These are phyloP conservation scores for Drosophila teissieri DNA, from an alignment of 1,140 invertebrate genomes.

Conservation along the genomic window DNA sequence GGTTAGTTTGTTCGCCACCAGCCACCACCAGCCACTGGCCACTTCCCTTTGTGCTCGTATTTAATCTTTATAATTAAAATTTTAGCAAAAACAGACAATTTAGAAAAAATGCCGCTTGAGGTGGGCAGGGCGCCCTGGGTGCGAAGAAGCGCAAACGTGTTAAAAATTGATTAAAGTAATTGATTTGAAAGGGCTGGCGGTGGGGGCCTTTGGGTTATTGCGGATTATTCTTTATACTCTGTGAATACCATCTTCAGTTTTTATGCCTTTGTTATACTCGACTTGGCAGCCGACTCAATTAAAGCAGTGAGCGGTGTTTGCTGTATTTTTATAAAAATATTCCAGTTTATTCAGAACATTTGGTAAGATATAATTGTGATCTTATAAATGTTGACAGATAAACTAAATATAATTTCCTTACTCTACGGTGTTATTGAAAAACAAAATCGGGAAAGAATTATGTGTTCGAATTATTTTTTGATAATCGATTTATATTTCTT, in stretches of 20 bases:
- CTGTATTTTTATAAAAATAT: constrained; percentile 16
- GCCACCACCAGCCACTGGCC: neutral
- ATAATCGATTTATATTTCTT: too few species aligned
- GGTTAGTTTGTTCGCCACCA: constrained; percentile 61
- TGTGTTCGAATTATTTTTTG: too few species aligned
- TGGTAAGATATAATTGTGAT: neutral
- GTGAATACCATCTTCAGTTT: neutral
- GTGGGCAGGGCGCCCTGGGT: constrained; percentile 48
- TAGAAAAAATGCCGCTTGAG: constrained; percentile 16
- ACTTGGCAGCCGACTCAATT: constrained; percentile 27
- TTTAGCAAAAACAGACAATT: constrained; percentile 53
- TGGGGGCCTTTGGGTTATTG: constrained; percentile 22
- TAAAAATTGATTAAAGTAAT: constrained; percentile 82
- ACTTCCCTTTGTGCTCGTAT: constrained; percentile 49
- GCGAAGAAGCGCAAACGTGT: constrained; percentile 70
- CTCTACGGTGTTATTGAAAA: too few species aligned
- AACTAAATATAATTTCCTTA: too few species aligned
- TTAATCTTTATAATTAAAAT: constrained; percentile 82
- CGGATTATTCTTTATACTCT: constrained; percentile 26
- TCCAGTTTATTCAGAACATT: constrained; percentile 2
- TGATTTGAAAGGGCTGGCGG: constrained; percentile 58
- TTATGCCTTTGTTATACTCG: constrained; percentile 3
- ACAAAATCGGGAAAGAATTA: too few species aligned
- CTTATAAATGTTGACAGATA: neutral
- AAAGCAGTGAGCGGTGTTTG: constrained; percentile 9